Evolutionary conservation across 1,140 invertebrate species (phyloP).

Genomic region (Neodiprion virginianus): DNA sequence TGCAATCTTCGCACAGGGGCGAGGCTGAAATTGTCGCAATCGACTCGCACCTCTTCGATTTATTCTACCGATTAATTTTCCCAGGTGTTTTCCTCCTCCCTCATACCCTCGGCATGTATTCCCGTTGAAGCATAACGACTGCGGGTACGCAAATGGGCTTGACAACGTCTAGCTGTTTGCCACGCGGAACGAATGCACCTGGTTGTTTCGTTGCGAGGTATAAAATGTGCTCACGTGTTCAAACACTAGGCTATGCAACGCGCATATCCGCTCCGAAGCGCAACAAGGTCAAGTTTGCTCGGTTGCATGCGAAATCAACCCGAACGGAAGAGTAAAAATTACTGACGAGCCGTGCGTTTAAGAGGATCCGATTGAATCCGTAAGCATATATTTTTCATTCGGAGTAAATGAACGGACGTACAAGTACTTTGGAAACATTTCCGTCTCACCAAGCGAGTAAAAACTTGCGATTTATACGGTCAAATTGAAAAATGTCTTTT

Average conservation of each 20-base stretch:
- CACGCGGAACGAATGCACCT: background rate
- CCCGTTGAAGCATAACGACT: background rate
- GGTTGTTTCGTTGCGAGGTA: background rate
- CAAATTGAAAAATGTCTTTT: too few species aligned
- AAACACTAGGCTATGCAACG: background rate
- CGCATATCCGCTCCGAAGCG: background rate
- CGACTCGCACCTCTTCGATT: background rate
- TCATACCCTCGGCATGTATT: background rate
- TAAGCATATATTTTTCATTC: too few species aligned
- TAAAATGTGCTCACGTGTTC: background rate
- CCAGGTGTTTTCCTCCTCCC: too few species aligned
- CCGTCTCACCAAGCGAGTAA: too few species aligned
- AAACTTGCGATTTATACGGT: too few species aligned
- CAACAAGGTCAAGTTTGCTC: conserved; percentile 1
- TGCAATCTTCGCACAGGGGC: background rate
- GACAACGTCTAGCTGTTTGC: background rate
- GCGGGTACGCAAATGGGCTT: background rate
- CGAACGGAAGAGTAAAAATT: too few species aligned
- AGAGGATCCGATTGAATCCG: too few species aligned
- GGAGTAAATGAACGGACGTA: too few species aligned
- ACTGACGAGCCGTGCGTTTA: too few species aligned
- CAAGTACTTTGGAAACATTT: too few species aligned
- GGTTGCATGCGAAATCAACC: too few species aligned
- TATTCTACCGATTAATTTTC: background rate
- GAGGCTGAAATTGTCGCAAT: background rate